Evolutionary conservation across 2,888 invertebrate species (phyloP).

Genomic region (Epiperipatus broadwayi): DNA sequence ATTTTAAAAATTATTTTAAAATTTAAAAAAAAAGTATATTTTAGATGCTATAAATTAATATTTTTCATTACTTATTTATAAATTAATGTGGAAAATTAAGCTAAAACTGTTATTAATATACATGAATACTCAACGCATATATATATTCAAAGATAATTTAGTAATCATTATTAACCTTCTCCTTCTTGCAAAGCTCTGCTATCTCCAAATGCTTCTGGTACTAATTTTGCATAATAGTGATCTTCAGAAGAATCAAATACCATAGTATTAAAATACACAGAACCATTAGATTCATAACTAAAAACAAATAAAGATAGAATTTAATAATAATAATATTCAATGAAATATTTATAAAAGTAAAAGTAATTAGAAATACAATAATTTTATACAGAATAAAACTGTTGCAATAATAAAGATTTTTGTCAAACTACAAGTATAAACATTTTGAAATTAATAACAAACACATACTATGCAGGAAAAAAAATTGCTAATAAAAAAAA

Average conservation of each 20-base stretch:
- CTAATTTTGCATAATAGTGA: conserved; percentile 89
- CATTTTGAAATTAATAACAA: too few species aligned
- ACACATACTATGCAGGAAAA: too few species aligned
- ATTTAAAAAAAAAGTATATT: too few species aligned
- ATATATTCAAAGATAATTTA: neutral
- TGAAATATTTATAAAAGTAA: neutral
- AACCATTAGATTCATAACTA: conserved; percentile 60
- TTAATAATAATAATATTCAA: neutral
- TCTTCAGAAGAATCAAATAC: conserved; percentile 58
- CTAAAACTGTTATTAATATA: too few species aligned
- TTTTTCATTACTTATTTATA: too few species aligned
- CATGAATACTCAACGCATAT: neutral
- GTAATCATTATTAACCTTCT: too few species aligned
- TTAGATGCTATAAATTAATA: too few species aligned
- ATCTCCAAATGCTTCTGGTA: conserved; percentile 88
- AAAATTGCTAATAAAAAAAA: too few species aligned
- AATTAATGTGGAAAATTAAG: too few species aligned
- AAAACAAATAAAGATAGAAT: conserved; percentile 14
- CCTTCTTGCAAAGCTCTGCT: conserved; percentile 51
- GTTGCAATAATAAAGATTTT: too few species aligned
- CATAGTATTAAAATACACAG: conserved; percentile 89
- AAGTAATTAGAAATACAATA: neutral
- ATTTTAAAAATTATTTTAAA: too few species aligned
- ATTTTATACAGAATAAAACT: neutral
- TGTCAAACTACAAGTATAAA: too few species aligned